phyloP scores from a whole-genome alignment of 2,888 invertebrate species.

The Pristionchus fissidentatus region DNA sequence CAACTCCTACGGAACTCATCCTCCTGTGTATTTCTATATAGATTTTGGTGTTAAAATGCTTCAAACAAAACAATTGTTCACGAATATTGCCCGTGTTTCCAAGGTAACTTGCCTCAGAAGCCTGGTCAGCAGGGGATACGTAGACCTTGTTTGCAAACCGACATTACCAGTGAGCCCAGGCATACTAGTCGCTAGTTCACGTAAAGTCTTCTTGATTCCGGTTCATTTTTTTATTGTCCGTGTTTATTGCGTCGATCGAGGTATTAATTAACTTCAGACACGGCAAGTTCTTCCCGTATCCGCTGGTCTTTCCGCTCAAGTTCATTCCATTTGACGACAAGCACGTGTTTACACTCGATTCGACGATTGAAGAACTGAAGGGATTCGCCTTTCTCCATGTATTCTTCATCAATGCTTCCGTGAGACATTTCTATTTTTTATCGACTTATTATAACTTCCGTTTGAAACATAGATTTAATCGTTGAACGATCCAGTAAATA shows the following conservation, averaged over 20 bases:
- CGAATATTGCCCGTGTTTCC: too few species aligned
- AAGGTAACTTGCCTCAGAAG: too few species aligned
- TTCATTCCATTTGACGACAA: constrained; percentile 66
- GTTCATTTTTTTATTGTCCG: neutral
- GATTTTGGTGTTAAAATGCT: too few species aligned
- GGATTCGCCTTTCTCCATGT: constrained; percentile 68
- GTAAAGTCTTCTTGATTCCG: too few species aligned
- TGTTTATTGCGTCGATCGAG: neutral
- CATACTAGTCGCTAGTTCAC: too few species aligned
- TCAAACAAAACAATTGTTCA: too few species aligned
- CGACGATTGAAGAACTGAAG: constrained; percentile 53
- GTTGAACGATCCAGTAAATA: neutral
- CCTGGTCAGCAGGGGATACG: too few species aligned
- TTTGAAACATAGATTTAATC: neutral
- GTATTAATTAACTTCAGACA: constrained; percentile 55
- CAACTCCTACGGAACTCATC: too few species aligned
- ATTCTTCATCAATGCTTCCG: constrained; percentile 67
- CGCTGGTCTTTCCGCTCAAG: constrained; percentile 59
- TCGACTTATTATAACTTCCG: neutral
- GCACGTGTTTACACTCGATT: constrained; percentile 57
- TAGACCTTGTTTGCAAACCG: too few species aligned
- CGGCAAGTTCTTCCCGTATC: constrained; percentile 60
- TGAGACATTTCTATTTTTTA: constrained; percentile 49
- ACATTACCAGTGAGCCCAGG: too few species aligned
- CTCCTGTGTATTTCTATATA: too few species aligned